Base-by-base conservation (phyloP, 2,797 vertebrate species). In the Melanogrammus aeglefinus region DNA sequence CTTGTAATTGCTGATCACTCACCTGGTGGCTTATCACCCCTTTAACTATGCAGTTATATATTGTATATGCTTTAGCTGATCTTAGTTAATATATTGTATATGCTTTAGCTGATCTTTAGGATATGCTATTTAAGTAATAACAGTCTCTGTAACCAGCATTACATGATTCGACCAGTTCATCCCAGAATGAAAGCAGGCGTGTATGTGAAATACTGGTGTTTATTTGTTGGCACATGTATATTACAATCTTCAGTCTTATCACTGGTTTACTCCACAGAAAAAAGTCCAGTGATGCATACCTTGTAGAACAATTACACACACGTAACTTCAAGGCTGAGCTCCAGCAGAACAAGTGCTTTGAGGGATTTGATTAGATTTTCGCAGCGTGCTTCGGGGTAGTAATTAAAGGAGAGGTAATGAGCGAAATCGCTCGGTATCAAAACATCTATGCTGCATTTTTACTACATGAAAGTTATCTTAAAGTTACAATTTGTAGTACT, bases 181-280 rank as follows among this genome's bases (percentile, higher is more conserved):
- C 21, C 21, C 36, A 74, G 27, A 51, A 33, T 29, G 14, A 73
- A 31, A 6, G 24, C 76, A 0, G 41, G 29, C 24, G 77, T 83
- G 83, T 88, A 83, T 89, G 91, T 94, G 94, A 95, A 95, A 95
- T 95, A 95, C 95, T 95, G 94, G 93, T 95, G 91, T 95, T 95
- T 95, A 95, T 94, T 95, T 93, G 90, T 95, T 95, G 95, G 95
- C 95, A 95, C 95, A 94, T 93, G 94, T 93, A 95, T 93, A 94
- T 94, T 95, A 95, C 95, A 95, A 94, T 94, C 94, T 93, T 93
- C 89, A 92, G 93, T 93, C 92, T 94, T 93, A 90, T 92, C 87
- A 90, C 92, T 92, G 91, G 87, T 91, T 92, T 90, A 94, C 92
- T 92, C 91, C 91, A 63, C 57, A 93, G 90, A 83, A 27, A 86